phyloP scores from a whole-genome alignment of 2,113 vertebrate genomes.

The Paradoxurus hermaphroditus region DNA sequence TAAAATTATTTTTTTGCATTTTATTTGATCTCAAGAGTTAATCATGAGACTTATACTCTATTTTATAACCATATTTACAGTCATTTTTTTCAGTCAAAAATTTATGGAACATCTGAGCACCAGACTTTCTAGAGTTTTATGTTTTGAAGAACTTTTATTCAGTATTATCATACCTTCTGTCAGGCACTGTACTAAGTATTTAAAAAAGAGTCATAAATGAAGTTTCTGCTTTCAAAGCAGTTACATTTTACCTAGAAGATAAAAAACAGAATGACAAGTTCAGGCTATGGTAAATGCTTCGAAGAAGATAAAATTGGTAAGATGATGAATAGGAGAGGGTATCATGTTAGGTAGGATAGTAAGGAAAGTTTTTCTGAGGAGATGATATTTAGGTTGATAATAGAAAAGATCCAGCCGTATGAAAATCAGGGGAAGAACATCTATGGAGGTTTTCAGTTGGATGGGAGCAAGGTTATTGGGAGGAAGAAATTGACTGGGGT shows the following conservation, averaged over 20 bases:
- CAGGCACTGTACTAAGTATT: neutral
- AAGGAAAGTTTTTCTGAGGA: neutral
- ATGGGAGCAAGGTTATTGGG: neutral
- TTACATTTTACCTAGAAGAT: neutral
- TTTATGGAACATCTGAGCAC: neutral
- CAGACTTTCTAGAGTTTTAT: neutral
- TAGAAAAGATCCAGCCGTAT: neutral
- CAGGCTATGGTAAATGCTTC: neutral
- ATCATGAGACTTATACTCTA: neutral
- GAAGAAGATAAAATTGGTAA: conserved; percentile 4
- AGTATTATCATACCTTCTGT: neutral
- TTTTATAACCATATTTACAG: neutral
- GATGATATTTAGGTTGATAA: neutral
- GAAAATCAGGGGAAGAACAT: neutral
- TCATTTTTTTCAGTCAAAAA: neutral
- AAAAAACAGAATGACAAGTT: neutral
- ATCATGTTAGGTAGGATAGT: neutral
- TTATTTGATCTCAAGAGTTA: conserved; percentile 14
- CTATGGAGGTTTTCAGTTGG: neutral
- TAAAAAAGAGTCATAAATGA: neutral
- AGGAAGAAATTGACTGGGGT: neutral
- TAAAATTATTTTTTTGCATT: neutral
- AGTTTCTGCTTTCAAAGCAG: neutral
- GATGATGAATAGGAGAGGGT: neutral
- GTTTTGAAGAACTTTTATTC: neutral